These are phyloP conservation scores for Apodemus agrarius DNA, from an alignment of 2,797 vertebrate species.

Conservation along the genomic window DNA sequence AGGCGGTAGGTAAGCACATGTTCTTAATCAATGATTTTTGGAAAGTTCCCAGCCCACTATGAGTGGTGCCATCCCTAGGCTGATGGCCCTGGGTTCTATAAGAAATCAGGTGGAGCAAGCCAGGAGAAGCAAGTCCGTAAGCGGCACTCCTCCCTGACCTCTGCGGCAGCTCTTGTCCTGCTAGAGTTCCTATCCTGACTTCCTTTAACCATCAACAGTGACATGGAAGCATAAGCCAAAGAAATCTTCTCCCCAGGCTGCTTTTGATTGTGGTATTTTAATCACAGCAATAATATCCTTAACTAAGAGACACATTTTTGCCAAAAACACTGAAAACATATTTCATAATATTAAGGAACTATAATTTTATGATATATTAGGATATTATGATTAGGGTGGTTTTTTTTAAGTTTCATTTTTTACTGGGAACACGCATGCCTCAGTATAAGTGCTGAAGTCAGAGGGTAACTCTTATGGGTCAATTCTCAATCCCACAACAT, in stretches of 20 bases:
- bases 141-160: background rate
- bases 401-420: too few relatives aligned
- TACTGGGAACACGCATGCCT: background rate
- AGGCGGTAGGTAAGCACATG: background rate
- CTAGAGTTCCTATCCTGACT: background rate
- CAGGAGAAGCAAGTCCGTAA: background rate
- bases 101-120: background rate
- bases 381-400: background rate
- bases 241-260: background rate
- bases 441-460: background rate
- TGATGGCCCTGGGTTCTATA: background rate
- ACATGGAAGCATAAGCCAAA: background rate
- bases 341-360: slow-evolving; percentile 41
- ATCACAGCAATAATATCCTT: background rate
- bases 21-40: background rate
- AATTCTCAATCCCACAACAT: background rate
- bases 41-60: background rate
- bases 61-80: background rate
- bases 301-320: background rate
- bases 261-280: too few relatives aligned
- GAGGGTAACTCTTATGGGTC: background rate
- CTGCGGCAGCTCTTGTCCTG: background rate
- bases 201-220: background rate
- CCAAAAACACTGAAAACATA: background rate
- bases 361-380: background rate